These are phyloP conservation scores for Acheta domesticus DNA, from an alignment of 2,888 invertebrate genomes.

Conservation along the genomic window DNA sequence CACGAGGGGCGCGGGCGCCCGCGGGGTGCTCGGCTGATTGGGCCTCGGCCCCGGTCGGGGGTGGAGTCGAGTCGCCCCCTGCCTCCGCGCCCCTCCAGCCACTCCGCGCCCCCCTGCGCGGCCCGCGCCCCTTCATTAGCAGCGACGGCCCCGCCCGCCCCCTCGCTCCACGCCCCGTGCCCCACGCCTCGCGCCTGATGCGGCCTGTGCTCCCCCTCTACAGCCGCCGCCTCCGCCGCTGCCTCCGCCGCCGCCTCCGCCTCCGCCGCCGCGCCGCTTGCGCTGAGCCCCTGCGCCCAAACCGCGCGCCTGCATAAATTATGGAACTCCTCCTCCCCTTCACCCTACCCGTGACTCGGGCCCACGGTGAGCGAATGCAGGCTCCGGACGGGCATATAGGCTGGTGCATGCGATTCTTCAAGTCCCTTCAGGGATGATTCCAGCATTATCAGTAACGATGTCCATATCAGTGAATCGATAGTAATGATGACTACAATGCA, in stretches of 20 bases:
- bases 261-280: not conserved
- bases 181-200: not conserved
- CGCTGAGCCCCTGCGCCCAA: not conserved
- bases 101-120: not conserved
- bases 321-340: not conserved
- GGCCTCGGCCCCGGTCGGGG: not conserved
- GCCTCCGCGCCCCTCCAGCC: not conserved
- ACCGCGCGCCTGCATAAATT: not conserved
- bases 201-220: not conserved
- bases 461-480: too few species aligned
- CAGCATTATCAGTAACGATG: too few species aligned
- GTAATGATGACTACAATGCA: too few species aligned
- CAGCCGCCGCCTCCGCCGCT: not conserved
- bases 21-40: slow-evolving; percentile 18
- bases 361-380: too few species aligned
- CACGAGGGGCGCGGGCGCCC: not conserved
- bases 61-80: not conserved
- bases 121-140: slow-evolving; percentile 7
- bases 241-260: not conserved
- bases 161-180: not conserved
- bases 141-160: not conserved
- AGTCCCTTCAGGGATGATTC: too few species aligned
- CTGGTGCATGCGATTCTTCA: too few species aligned
- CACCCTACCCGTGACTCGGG: not conserved
- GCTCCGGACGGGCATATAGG: too few species aligned